Conservation (phyloP, 2,888 invertebrate genomes). For the Podabrus alpinus region DNA sequence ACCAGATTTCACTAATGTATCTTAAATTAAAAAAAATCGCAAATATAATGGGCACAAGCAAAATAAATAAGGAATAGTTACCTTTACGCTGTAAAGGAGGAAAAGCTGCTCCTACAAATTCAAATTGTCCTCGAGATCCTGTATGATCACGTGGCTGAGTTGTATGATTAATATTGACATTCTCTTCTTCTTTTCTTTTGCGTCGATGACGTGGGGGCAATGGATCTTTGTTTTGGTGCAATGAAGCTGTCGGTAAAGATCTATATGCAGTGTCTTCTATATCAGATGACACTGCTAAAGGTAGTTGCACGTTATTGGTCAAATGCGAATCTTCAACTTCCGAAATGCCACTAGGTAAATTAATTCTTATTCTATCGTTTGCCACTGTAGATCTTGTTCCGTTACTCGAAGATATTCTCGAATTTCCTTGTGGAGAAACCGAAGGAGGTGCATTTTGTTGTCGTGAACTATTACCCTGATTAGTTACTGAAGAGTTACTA, state of each 20-base stretch:
- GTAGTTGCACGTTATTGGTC: slow-evolving; percentile 33
- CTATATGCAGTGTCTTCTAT: slow-evolving; percentile 25
- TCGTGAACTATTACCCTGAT: slow-evolving; percentile 25
- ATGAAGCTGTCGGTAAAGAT: slow-evolving; percentile 21
- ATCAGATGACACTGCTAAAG: slow-evolving; percentile 14
- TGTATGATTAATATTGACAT: slow-evolving; percentile 20
- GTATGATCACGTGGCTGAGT: slow-evolving; percentile 44
- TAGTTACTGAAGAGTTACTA: slow-evolving; percentile 31
- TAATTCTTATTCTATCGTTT: slow-evolving; percentile 33
- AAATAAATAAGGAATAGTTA: slow-evolving; percentile 31
- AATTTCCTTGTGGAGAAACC: slow-evolving; percentile 21
- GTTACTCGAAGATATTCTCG: slow-evolving; percentile 6
- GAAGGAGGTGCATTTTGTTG: slow-evolving; percentile 18
- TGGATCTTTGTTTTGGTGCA: slow-evolving; percentile 49
- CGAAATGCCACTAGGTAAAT: slow-evolving; percentile 32
- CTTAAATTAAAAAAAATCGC: slow-evolving; percentile 35
- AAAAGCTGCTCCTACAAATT: slow-evolving; percentile 78
- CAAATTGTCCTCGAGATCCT: slow-evolving; percentile 65
- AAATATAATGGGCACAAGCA: slow-evolving; percentile 35
- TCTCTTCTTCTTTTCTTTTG: slow-evolving; percentile 53
- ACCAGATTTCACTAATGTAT: slow-evolving; percentile 33
- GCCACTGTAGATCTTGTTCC: slow-evolving; percentile 26
- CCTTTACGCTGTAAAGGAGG: slow-evolving; percentile 74
- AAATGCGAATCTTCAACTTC: slow-evolving; percentile 40
- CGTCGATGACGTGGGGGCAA: slow-evolving; percentile 55